phyloP scores from a whole-genome alignment of 2,113 vertebrate species.

The Pedetes capensis region DNA sequence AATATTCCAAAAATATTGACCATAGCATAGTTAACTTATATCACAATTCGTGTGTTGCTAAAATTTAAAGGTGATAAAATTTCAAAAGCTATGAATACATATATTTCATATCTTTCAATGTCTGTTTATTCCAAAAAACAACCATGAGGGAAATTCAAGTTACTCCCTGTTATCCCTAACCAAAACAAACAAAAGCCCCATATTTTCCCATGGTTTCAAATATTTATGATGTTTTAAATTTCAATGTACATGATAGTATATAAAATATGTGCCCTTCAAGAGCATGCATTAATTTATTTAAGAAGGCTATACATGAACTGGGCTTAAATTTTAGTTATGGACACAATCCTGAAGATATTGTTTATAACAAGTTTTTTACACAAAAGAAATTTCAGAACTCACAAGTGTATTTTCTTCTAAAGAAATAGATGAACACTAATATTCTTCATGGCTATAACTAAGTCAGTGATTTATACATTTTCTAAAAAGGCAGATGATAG shows the following conservation, averaged over 20 bases:
- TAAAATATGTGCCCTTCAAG: not conserved
- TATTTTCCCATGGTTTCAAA: conserved; percentile 31
- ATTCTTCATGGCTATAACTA: not conserved
- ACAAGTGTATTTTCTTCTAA: conserved; percentile 22
- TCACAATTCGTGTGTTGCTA: not conserved
- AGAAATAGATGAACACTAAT: not conserved
- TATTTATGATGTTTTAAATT: conserved; percentile 40
- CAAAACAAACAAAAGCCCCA: not conserved
- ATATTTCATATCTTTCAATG: not conserved
- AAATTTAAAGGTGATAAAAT: conserved; percentile 14
- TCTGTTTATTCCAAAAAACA: not conserved
- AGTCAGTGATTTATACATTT: not conserved
- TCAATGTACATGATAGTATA: not conserved
- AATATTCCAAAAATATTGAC: not conserved
- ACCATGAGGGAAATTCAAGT: not conserved
- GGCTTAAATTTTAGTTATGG: conserved; percentile 39
- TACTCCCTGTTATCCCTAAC: not conserved
- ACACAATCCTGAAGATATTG: conserved; percentile 33
- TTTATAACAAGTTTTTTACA: not conserved
- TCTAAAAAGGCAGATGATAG: not conserved
- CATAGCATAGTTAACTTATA: not conserved
- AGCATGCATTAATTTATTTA: conserved; percentile 2
- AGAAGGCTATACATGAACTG: not conserved
- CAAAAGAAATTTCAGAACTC: conserved; percentile 1
- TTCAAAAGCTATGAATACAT: not conserved